Evolutionary conservation across 2,888 invertebrate species (phyloP).

Genomic region (Marronus borbonicus): DNA sequence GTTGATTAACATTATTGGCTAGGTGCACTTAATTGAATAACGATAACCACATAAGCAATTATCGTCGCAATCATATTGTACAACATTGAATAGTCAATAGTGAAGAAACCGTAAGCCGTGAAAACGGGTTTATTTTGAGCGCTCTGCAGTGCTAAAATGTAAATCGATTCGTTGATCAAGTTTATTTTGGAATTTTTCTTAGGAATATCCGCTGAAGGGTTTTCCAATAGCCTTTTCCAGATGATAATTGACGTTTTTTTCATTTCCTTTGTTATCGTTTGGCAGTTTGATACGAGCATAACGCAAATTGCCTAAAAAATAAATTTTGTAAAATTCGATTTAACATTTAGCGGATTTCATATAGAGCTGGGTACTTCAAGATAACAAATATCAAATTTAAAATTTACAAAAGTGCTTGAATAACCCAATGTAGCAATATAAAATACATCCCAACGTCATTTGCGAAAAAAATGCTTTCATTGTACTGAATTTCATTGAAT

Average conservation of each 20-base stretch:
- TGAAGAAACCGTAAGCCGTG: slow-evolving; percentile 40
- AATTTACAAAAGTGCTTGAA: no score
- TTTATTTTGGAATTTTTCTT: slow-evolving; percentile 14
- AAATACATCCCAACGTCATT: no score
- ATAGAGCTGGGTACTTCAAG: no score
- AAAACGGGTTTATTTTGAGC: slow-evolving; percentile 29
- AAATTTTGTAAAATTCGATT: background rate
- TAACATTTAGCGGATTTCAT: background rate
- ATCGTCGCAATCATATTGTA: slow-evolving; percentile 37
- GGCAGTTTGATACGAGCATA: slow-evolving; percentile 30
- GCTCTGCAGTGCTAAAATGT: slow-evolving; percentile 22
- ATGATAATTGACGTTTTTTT: slow-evolving; percentile 22
- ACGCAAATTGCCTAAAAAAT: slow-evolving; percentile 37
- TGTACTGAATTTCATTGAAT: no score
- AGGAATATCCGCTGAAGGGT: background rate
- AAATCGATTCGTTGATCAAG: slow-evolving; percentile 22
- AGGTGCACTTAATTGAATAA: slow-evolving; percentile 37
- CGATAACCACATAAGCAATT: slow-evolving; percentile 38
- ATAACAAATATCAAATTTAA: no score
- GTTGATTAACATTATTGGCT: background rate
- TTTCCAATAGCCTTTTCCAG: slow-evolving; percentile 37
- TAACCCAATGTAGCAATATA: no score
- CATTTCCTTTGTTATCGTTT: slow-evolving; percentile 28
- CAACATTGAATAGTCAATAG: slow-evolving; percentile 39
- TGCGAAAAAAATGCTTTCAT: no score